Conservation (phyloP, 2,797 vertebrate species). For the Scomberomorus guttatus region DNA sequence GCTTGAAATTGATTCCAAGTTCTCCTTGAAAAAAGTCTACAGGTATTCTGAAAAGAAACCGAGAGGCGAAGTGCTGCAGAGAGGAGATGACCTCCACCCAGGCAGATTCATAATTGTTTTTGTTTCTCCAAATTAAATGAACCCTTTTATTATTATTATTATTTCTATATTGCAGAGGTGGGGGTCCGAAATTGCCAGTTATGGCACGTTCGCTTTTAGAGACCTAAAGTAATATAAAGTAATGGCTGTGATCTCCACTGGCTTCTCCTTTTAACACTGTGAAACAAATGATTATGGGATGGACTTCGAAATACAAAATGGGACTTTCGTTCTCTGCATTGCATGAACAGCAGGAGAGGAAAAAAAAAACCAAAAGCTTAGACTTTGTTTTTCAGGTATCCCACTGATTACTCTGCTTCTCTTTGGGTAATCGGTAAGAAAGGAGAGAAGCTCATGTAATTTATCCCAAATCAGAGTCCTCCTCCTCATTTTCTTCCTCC, state of each 20-base stretch:
- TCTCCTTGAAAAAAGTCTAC: conserved; percentile 74
- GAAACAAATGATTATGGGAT: conserved; percentile 42
- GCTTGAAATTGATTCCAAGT: conserved; percentile 85
- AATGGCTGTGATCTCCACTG: conserved; percentile 48
- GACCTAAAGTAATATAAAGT: conserved; percentile 60
- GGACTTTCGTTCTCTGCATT: conserved; percentile 35
- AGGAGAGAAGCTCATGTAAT: conserved; percentile 71
- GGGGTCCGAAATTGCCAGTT: conserved; percentile 50
- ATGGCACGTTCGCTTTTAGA: conserved; percentile 58
- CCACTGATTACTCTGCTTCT: conserved; percentile 66
- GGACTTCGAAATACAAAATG: conserved; percentile 48
- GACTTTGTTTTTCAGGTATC: conserved; percentile 61
- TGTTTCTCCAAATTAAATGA: conserved; percentile 77
- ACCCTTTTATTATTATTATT: conserved; percentile 70
- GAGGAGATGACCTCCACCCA: conserved; percentile 66
- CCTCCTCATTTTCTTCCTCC: conserved; percentile 38
- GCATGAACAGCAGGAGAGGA: conserved; percentile 33
- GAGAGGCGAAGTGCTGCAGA: conserved; percentile 42
- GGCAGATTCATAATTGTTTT: conserved; percentile 70
- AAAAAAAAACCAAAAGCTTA: conserved; percentile 5
- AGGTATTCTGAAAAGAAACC: conserved; percentile 67
- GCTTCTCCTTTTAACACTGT: conserved; percentile 49
- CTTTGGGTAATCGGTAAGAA: conserved; percentile 65
- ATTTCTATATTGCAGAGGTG: conserved; percentile 57
- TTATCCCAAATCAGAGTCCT: conserved; percentile 67